These are phyloP conservation scores for Calypte anna DNA, from an alignment of 2,113 vertebrate genomes.

Conservation along the genomic window DNA sequence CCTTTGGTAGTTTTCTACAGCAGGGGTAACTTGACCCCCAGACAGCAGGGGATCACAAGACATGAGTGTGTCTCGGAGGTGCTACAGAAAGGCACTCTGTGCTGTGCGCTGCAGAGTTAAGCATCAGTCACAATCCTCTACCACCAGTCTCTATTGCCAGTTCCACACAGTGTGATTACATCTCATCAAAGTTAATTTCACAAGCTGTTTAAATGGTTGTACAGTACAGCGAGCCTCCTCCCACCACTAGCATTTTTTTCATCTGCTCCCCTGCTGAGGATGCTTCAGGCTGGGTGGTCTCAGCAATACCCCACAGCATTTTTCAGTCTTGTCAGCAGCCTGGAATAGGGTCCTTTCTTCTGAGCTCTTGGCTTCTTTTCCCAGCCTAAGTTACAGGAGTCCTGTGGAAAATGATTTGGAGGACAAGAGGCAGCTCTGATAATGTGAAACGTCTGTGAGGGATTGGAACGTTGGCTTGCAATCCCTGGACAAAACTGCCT, in stretches of 20 bases:
- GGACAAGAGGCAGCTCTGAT: constrained; percentile 63
- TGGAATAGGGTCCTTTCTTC: constrained; percentile 46
- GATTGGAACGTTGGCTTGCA: constrained; percentile 60
- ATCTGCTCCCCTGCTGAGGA: not conserved
- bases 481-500: constrained; percentile 54
- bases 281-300: constrained; percentile 59
- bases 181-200: constrained; percentile 36
- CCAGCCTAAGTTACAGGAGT: constrained; percentile 45
- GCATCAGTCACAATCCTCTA: not conserved
- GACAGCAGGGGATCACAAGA: not conserved
- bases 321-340: constrained; percentile 56
- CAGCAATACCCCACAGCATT: constrained; percentile 8
- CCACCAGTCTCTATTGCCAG: not conserved
- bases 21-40: not conserved
- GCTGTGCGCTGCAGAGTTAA: not conserved
- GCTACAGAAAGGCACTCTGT: constrained; percentile 17
- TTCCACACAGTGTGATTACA: not conserved
- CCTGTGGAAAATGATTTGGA: constrained; percentile 59
- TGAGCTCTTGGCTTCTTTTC: constrained; percentile 14
- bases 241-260: not conserved
- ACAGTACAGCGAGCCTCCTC: not conserved
- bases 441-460: constrained; percentile 67
- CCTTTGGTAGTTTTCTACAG: not conserved
- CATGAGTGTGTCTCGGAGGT: not conserved
- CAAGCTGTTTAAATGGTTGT: not conserved